Base-by-base conservation (phyloP, 2,797 vertebrate species). In the Eremophila alpestris region DNA sequence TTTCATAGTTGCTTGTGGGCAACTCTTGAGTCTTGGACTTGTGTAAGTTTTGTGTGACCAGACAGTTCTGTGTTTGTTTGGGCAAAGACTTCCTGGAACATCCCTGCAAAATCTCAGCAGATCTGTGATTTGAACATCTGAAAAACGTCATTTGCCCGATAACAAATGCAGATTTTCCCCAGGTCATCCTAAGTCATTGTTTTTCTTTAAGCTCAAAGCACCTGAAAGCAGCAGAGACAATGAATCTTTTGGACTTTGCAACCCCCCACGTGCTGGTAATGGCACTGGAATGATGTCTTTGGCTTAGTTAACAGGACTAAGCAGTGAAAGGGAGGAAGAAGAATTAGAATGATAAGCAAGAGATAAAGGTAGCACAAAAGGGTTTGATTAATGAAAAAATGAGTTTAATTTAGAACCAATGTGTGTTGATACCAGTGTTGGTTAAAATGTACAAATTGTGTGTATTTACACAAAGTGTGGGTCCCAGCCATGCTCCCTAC, bases 211-310 rank as follows among this genome's bases (percentile, higher is more conserved):
- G 27, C 54, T 62, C 30, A 68, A 77, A 83, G 51, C 62, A 65
- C 62, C 69, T 71, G 76, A 55, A 71, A 48, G 36, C 68, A 78
- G 19, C 27, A 58, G 34, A 20, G 27, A 14, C 54, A 13, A 11
- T 49, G 70, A 48, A 11, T 67, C n/a, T 36, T 46, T 40, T 51
- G 40, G 21, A 10, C 23, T 82, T 34, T 52, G 56, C 10, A 23
- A 21, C 8, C 6, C 23, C 10, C 14, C 34, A 3, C 26, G 11
- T 0, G 1, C 49, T 3, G 1, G n/a, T 7, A 13, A 10, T 0
- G 7, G 34, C 40, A 18, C 36, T 67, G 56, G 27, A 56, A 22
- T 19, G 12, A 8, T 45, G 20, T n/a, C 22, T 76, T 77, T 63
- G 89, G 56, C 38, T 16, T 29, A 41, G 20, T 40, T 29, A 45